These are phyloP conservation scores for Beaufortia kweichowensis DNA, from an alignment of 2,113 vertebrate genomes.

Conservation along the genomic window DNA sequence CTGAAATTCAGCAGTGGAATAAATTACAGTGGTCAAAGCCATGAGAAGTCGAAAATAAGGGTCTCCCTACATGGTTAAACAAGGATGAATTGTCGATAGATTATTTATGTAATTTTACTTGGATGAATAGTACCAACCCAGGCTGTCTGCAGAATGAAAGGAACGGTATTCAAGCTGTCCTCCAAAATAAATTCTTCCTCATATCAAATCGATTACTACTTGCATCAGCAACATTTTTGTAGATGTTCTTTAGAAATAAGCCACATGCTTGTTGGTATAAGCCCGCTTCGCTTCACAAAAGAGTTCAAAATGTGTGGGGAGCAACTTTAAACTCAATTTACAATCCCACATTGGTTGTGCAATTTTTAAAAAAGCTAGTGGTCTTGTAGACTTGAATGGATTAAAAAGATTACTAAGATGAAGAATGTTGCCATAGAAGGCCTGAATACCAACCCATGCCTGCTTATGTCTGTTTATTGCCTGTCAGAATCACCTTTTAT, in stretches of 20 bases:
- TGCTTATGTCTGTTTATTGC: neutral
- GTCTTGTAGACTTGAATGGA: neutral
- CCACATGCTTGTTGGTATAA: neutral
- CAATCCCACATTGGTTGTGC: neutral
- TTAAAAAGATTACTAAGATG: neutral
- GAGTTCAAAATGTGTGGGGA: neutral
- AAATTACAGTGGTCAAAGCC: neutral
- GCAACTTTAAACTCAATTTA: neutral
- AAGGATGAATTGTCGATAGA: conserved; percentile 14
- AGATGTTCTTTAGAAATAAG: neutral
- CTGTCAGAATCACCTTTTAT: neutral
- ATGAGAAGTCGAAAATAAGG: neutral
- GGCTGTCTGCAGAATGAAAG: neutral
- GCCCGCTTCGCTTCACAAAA: neutral
- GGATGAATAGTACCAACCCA: neutral
- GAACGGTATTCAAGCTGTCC: neutral
- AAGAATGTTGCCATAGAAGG: neutral
- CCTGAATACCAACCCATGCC: neutral
- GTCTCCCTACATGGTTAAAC: neutral
- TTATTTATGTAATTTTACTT: conserved; percentile 7
- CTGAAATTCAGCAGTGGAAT: conserved; percentile 16
- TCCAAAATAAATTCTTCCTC: neutral
- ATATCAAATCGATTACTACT: neutral
- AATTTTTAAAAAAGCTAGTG: neutral
- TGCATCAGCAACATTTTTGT: conserved; percentile 2